These are phyloP conservation scores for Trogon melanurus DNA, from an alignment of 2,113 vertebrate species.

Conservation along the genomic window DNA sequence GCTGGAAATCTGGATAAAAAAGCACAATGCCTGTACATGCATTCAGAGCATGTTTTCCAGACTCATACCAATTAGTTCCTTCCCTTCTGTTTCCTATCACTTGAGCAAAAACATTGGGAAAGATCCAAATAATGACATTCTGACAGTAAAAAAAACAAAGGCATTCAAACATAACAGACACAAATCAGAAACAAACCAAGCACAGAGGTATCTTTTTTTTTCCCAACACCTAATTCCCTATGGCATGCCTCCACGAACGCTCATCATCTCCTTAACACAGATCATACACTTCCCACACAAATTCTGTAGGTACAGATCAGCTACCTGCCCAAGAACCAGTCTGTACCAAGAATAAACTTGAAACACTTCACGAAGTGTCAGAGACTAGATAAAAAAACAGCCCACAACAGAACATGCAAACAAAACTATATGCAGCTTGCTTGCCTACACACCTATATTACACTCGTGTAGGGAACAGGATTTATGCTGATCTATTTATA, in stretches of 20 bases:
- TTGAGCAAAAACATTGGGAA: conserved; percentile 51
- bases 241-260: neutral
- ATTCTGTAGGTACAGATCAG: neutral
- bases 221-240: neutral
- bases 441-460: neutral
- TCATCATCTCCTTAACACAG: neutral
- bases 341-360: neutral
- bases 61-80: conserved; percentile 45
- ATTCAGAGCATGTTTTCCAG: conserved; percentile 46
- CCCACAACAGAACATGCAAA: neutral
- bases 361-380: neutral
- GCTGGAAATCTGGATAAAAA: neutral
- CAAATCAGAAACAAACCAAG: neutral
- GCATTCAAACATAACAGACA: neutral
- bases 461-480: neutral
- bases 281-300: neutral
- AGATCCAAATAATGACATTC: conserved; percentile 55
- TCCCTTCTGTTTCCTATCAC: conserved; percentile 57
- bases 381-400: neutral
- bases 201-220: neutral
- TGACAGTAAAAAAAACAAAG: conserved; percentile 33
- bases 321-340: neutral
- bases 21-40: neutral
- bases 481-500: accelerated
- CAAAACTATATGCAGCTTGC: neutral